Base-by-base conservation (phyloP, 2,113 vertebrate genomes). In the Hepsetus odoe region DNA sequence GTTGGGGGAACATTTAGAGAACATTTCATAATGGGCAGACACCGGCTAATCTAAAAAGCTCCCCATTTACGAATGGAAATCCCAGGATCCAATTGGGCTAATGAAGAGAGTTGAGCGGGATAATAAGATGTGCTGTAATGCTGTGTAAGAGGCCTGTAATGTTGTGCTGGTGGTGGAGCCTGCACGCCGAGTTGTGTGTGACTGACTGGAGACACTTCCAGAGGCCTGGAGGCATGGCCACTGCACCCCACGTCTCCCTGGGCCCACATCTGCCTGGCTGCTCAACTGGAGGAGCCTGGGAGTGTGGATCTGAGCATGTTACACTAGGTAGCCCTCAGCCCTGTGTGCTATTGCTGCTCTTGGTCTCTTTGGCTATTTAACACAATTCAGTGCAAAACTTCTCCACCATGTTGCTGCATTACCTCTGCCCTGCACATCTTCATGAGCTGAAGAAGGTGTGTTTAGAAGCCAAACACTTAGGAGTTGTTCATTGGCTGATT, bases 1-100 rank as follows among this genome's bases (percentile, higher is more conserved):
- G 61, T 77, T 84, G 70, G 74, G 65, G 70, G 35, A 77, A 77
- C 74, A 62, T 83, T 83, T 71, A 85, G 88, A 85, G 89, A 90
- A 88, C 85, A 87, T 90, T 90, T 89, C 91, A 85, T 89, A 82
- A 83, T 90, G 88, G 88, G 89, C 90, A 86, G 89, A 92, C 91
- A 86, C 78, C 30, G 88, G 89, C 91, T 93, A 92, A 93, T 93
- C 91, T 93, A 87, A 93, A 92, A 91, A 84, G 83, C 90, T 92
- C 90, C 89, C 87, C 91, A 92, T 92, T 92, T 93, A 92, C 91
- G 91, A 93, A 93, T 91, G 91, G 90, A 93, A 93, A 92, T 92
- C 92, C 91, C 88, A 89, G 90, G 88, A 92, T 92, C 92, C 92
- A 92, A 91, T 93, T 93, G 92, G 91, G 92, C 92, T 92, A 92